A percentile compares a stretch with the other conserved stretches of the same genome.
phyloP scores from a whole-genome alignment of 2,797 vertebrate genomes.

The Sylvilagus floridanus region DNA sequence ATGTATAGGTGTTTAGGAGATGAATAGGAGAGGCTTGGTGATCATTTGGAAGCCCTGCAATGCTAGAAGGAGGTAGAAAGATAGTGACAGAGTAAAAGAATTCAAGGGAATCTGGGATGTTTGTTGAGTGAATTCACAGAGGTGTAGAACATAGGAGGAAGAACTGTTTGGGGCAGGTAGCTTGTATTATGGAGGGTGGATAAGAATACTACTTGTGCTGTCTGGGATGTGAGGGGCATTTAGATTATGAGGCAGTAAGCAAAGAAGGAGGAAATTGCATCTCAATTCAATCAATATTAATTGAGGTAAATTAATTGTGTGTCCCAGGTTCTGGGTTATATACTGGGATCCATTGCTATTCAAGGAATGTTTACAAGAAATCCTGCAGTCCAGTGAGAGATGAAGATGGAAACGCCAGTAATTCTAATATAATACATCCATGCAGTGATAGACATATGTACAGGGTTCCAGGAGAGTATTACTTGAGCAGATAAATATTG shows the following conservation, averaged over 20 bases:
- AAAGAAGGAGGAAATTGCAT: background rate
- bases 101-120: background rate
- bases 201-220: background rate
- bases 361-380: background rate
- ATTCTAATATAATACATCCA: accelerated
- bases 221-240: background rate
- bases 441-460: background rate
- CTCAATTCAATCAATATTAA: background rate
- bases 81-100: background rate
- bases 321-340: background rate
- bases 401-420: background rate
- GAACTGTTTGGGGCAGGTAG: background rate
- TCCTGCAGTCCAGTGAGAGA: background rate
- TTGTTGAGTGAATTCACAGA: background rate
- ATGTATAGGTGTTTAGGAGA: background rate
- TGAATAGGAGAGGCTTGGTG: background rate
- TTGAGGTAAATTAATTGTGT: background rate
- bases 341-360: background rate
- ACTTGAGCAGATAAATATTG: background rate
- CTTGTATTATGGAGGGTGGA: background rate
- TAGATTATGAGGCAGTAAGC: background rate
- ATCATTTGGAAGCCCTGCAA: background rate
- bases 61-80: background rate
- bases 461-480: background rate
- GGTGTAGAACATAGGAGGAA: background rate